A percentile compares a stretch with the other conserved stretches of the same genome.
Conservation (phyloP, 2,797 vertebrate genomes). For the Alosa sapidissima region DNA sequence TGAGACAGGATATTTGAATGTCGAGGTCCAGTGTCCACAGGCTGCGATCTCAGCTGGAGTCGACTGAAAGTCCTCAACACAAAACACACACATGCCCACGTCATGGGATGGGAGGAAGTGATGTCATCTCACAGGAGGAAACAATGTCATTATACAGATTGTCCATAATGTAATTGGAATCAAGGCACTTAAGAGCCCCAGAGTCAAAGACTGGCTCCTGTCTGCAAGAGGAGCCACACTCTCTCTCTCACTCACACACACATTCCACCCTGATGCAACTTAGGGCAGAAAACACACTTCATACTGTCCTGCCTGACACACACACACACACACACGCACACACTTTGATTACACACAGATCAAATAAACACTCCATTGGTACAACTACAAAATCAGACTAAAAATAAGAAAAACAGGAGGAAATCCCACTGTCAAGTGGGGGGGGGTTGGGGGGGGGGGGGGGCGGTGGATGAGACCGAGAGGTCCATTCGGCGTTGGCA, state of each 20-base stretch:
- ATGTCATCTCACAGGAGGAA: not conserved
- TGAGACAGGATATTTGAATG: not conserved
- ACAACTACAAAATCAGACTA: conserved; percentile 32
- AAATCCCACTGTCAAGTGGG: conserved; percentile 33
- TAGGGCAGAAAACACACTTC: too few species aligned
- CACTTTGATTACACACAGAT: not conserved
- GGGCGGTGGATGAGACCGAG: too few species aligned
- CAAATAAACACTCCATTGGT: conserved; percentile 41
- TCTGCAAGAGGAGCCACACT: conserved; percentile 74
- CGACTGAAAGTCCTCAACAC: not conserved
- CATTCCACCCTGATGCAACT: not conserved
- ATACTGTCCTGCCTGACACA: conserved; percentile 59
- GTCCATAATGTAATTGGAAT: conserved; percentile 58
- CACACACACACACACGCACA: conserved; percentile 43
- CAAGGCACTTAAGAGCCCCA: conserved; percentile 94
- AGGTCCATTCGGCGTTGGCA: too few species aligned
- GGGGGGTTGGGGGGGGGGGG: conserved; percentile 3
- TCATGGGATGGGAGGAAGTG: not conserved
- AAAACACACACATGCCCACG: conserved; percentile 13
- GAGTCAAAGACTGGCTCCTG: conserved; percentile 77
- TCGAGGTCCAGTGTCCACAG: not conserved
- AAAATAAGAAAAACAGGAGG: conserved; percentile 2
- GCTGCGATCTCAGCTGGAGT: not conserved
- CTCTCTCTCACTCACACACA: not conserved
- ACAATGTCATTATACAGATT: conserved; percentile 54